Base-by-base conservation (phyloP, 2,797 vertebrate species). In the Rallus crepitans region DNA sequence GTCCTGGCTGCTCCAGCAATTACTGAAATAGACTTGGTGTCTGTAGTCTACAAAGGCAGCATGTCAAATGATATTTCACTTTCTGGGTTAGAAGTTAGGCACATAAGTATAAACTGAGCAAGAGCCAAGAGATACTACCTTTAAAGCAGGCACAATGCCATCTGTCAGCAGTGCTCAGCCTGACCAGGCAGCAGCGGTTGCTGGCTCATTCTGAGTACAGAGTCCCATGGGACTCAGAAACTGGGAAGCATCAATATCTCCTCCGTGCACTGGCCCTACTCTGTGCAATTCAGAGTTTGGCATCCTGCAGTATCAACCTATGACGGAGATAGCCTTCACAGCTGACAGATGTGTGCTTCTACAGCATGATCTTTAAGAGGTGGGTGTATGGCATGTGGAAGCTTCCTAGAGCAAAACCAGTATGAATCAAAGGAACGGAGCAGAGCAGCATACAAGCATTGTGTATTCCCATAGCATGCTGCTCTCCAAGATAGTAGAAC, bases 11-110 rank as follows among this genome's bases (percentile, higher is more conserved):
- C 52, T 90, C 11, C 55, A 84, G 61, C 33, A 87, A 69, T 61
- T 91, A 61, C 13, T 72, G 48, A 86, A 88, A 53, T 27, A 79
- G 35, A 31, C 52, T 78, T 76, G 16, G 9, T 79, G 42, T 40
- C 63, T 63, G 50, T 59, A 89, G 39, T 79, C 48, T 79, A 84
- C 90, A 88, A 88, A 93, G 61, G 37, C 69, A 81, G 15, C 14
- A 19, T 55, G 56, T 72, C 69, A 78, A 91, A 79, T 0, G 1
- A 28, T 69, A 84, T 65, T 94, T 86, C 73, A 81, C 70, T 88
- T 86, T 72, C 39, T 35, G 93, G 65, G 37, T 75, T 88, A 86
- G 65, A 90, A 93, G 93, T 81, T 90, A 81, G 88, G 61, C 69
- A 71, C 33, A 6, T 27, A 80, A 88, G 21, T 47, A 57, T 64